Base-by-base conservation (phyloP, 2,888 invertebrate species). In the Melinaea menophilus region DNA sequence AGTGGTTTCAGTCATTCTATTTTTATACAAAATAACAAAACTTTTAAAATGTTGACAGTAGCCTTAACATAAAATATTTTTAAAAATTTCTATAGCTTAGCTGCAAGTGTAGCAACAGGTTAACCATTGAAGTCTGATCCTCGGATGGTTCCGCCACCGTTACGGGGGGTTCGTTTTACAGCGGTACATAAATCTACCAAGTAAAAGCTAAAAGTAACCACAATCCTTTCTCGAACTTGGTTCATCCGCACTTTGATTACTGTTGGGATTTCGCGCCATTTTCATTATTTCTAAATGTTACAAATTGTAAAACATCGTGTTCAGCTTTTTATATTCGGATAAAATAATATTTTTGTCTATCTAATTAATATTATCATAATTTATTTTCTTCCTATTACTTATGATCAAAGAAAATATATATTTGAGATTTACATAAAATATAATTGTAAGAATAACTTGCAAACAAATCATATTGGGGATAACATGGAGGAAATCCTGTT, bases 131-230 rank as follows among this genome's bases (percentile, higher is more conserved):
- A 65, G 65, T 59, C 61, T 65, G 65, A 59, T 65, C 59, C 65
- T 57, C 47, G 34, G 59, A 56, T 61, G 59, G 65, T 62, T 62
- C 63, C 58, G 60, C 48, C 47, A 55, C 63, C 58, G 58, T 51
- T 58, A 58, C 62, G 58, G 55, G 65, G 63, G 48, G 58, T 55
- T 58, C 63, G 55, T 59, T 65, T 60, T 63, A 57, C 60, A 63
- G 55, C 58, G 58, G 59, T 58, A 65, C 65, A 60, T 65, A 65
- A 65, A 63, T 60, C 65, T 62, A 58, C 58, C 47, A 48, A 54
- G 54, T 54, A 45, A 33, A 33, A 33, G 33, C 11, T n/a, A 55
- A n/a, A n/a, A 33, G 46, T 54, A 31, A 45, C 12, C 55, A 13
- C 55, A 31, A 45, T 45, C n/a, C 55, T 41, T 59, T 55, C 41